Base-by-base conservation (phyloP, 2,113 vertebrate genomes). In the Catharus minimus region DNA sequence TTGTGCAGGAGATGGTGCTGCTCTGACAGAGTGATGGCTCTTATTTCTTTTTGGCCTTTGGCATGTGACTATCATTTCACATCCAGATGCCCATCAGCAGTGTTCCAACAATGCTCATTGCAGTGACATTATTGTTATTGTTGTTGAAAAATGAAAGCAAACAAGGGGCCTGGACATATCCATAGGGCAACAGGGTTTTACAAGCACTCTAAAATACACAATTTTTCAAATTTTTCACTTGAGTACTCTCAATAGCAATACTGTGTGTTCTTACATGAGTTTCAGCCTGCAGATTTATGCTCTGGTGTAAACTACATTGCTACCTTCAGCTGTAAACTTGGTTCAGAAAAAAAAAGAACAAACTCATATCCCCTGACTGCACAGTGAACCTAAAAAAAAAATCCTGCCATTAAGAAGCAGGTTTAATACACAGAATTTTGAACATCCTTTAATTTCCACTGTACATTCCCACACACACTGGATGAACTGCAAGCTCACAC, bases 201-300 rank as follows among this genome's bases (percentile, higher is more conserved):
- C 47, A 82, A 92, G 43, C 44, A 44, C 72, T 69, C 82, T 58
- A 82, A 85, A 92, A 77, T 26, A 67, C 7, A 24, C 36, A 46
- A 19, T 82, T 84, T 92, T 79, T 92, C 65, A n/a, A 38, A 77
- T 75, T 86, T 89, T 84, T 78, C 80, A 81, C 56, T 89, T 62
- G 60, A 93, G 32, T 65, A 82, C 55, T 93, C 68, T 72, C 90
- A 75, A 9, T 74, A 94, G 62, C 57, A 80, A 52, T 41, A 32
- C 11, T 47, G 13, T 66, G 27, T 65, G 46, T 21, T 93, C 55
- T 71, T 93, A 75, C 62, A 75, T 43, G 28, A 22, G 43, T 47
- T 94, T 94, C 84, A 92, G 71, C 15, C 76, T 46, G 57, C 53
- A 91, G 82, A 91, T 93, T 93, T 93, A 79, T 93, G 83, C 56